Conservation (phyloP, 2,113 vertebrate species). For the Dissostichus mawsoni region DNA sequence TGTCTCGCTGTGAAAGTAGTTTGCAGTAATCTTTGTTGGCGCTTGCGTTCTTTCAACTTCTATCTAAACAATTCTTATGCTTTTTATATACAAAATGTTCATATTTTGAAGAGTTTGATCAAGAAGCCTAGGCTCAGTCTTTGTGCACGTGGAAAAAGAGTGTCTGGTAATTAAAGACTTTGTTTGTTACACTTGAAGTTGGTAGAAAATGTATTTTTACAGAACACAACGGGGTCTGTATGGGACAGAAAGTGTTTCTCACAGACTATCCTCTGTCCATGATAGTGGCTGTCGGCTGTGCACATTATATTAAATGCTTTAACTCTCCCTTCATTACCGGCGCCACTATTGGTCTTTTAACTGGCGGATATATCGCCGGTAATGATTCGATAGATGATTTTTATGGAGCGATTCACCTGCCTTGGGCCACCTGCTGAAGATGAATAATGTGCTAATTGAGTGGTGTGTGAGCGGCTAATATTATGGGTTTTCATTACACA, state of each 20-base stretch:
- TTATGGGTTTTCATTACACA: constrained; percentile 29
- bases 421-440: constrained; percentile 50
- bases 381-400: constrained; percentile 31
- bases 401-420: constrained; percentile 48
- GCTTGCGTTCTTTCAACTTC: not conserved
- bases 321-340: constrained; percentile 43
- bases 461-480: constrained; percentile 27
- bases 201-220: constrained; percentile 1
- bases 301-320: constrained; percentile 49
- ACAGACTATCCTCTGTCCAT: not conserved
- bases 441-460: constrained; percentile 61
- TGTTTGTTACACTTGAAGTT: constrained; percentile 15
- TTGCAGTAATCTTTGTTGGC: not conserved
- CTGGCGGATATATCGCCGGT: constrained; percentile 28
- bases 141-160: constrained; percentile 11
- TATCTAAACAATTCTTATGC: too few relatives aligned
- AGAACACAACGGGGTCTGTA: constrained; percentile 3
- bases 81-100: too few relatives aligned
- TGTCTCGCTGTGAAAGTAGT: not conserved
- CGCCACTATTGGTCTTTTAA: constrained; percentile 27
- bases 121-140: not conserved
- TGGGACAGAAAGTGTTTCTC: constrained; percentile 16
- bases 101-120: not conserved
- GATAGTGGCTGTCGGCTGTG: constrained; percentile 20
- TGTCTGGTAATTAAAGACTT: constrained; percentile 36